These are phyloP conservation scores for Salminus brasiliensis DNA, from an alignment of 2,113 vertebrate genomes.

Conservation along the genomic window DNA sequence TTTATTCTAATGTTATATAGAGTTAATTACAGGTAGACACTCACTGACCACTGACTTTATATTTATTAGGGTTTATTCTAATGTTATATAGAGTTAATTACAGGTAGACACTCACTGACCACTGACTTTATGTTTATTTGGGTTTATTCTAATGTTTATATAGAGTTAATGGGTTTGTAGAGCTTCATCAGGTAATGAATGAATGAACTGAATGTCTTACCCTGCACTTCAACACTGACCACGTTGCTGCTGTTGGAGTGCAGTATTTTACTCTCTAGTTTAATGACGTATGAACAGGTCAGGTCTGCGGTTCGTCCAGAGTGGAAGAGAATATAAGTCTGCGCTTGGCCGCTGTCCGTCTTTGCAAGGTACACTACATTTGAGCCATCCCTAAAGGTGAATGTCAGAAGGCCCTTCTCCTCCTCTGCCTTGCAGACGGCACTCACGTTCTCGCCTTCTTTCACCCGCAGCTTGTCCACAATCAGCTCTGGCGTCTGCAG, in stretches of 20 bases:
- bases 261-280: not conserved
- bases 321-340: slow-evolving; percentile 4
- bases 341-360: not conserved
- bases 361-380: not conserved
- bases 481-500: slow-evolving; percentile 62
- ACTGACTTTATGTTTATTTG: no score
- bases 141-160: no score
- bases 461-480: slow-evolving; percentile 32
- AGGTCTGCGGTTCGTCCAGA: slow-evolving; percentile 43
- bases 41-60: no score
- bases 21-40: no score
- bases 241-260: slow-evolving; percentile 56
- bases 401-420: slow-evolving; percentile 60
- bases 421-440: slow-evolving; percentile 59
- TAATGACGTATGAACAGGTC: slow-evolving; percentile 64
- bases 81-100: no score
- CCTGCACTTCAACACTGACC: slow-evolving; percentile 55
- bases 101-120: no score
- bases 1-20: no score
- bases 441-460: slow-evolving; percentile 61
- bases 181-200: not conserved
- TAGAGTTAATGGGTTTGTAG: no score
- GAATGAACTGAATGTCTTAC: slow-evolving; percentile 44
- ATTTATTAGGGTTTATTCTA: no score
- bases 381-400: slow-evolving; percentile 48